Base-by-base conservation (phyloP, 1,140 invertebrate species). In the Venustaconcha ellipsiformis region DNA sequence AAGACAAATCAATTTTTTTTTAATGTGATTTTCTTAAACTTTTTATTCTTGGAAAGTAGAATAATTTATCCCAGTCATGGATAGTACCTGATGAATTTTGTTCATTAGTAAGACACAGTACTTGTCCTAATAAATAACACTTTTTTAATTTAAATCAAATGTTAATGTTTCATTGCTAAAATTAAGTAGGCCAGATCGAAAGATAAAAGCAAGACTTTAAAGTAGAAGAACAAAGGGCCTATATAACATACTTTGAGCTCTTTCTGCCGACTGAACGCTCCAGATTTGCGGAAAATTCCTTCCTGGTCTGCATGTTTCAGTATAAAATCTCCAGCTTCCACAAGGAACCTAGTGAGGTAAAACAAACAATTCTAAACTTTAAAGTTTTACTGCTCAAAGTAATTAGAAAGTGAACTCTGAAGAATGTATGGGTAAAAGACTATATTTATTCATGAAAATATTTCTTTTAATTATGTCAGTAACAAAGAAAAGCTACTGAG, bases 201-300 rank as follows among this genome's bases (percentile, higher is more conserved):
- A 15, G 11, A 26, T 59, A 14, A 23, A 48, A 67, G 6, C 23
- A 30, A 67, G 26, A 75, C 6, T 23, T 57, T 55, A 69, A 13
- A 14, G 56, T 18, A 56, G 2, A 20, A 20, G 15, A 15, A 64
- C 5, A 6, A 72, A 20, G 15, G 20, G 14, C 14, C 0, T 20
- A 17, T 67, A 5, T 17, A 20, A 67, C 15, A 73, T 91, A 95
- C 93, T 88, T 94, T 94, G 18, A 96, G 92, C 88, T 96, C 94
- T 84, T 93, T 94, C 88, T 96, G 95, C 80, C 95, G 92, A 65
- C 92, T 91, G 76, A 95, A 92, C 17, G 95, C 95, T 5, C 95
- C 95, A 77, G 94, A 94, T 90, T 96, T 96, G 55, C 96, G 91
- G 84, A 96, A 96, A 60, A 97, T 88, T 5, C 96, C 96, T 87